A percentile compares a stretch with the other conserved stretches of the same genome.
phyloP scores from a whole-genome alignment of 2,888 invertebrate species.

The Cantharis lateralis region DNA sequence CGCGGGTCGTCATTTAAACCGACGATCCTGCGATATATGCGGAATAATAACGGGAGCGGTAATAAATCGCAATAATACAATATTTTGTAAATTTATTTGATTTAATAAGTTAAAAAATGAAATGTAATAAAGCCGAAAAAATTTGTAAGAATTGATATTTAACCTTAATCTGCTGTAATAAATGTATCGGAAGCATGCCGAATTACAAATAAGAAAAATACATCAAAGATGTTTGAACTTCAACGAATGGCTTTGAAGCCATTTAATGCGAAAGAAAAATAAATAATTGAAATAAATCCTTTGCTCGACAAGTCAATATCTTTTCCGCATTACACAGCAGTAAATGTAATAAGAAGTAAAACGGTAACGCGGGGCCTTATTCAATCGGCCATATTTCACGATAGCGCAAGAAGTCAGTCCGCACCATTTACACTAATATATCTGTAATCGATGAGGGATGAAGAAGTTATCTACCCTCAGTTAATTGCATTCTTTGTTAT shows the following conservation, averaged over 20 bases:
- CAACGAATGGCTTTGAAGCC: constrained; percentile 7
- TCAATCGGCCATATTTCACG: constrained; percentile 51
- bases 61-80: too few relatives aligned
- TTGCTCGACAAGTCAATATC: constrained; percentile 33
- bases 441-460: constrained; percentile 54
- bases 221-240: constrained; percentile 10
- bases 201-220: constrained; percentile 8
- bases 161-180: background rate
- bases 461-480: constrained; percentile 48
- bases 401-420: constrained; percentile 51
- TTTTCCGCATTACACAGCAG: constrained; percentile 38
- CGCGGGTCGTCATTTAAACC: background rate
- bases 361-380: constrained; percentile 42
- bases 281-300: constrained; percentile 28
- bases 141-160: constrained; percentile 1
- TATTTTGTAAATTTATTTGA: too few relatives aligned
- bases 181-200: constrained; percentile 1
- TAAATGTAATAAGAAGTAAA: constrained; percentile 47
- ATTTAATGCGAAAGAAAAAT: constrained; percentile 13
- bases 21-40: too few relatives aligned
- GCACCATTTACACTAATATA: constrained; percentile 55
- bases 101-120: too few relatives aligned
- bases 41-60: too few relatives aligned
- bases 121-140: background rate
- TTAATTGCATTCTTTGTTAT: constrained; percentile 50